Evolutionary conservation across 2,888 invertebrate genomes (phyloP).

Genomic region (Corbicula japonica): DNA sequence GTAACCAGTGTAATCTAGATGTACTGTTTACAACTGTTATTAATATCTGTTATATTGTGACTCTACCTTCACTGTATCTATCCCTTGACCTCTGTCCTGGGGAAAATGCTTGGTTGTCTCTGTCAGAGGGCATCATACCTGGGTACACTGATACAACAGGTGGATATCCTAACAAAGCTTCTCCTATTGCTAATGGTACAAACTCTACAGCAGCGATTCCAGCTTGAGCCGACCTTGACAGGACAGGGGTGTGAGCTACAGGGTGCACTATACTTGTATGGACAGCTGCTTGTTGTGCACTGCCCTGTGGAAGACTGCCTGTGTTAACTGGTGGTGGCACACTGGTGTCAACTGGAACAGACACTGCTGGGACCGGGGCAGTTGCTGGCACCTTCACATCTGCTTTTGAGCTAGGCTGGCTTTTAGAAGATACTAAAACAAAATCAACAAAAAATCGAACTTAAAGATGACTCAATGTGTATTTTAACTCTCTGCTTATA

Average conservation of each 20-base stretch:
- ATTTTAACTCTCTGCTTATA: not conserved
- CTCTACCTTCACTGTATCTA: not conserved
- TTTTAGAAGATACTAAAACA: not conserved
- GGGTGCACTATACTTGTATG: not conserved
- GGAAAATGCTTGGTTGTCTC: too few species aligned
- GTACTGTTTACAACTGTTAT: not conserved
- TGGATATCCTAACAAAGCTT: too few species aligned
- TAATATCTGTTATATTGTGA: not conserved
- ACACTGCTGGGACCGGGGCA: not conserved
- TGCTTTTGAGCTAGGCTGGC: not conserved
- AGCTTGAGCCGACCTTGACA: too few species aligned
- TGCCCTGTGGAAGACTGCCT: not conserved
- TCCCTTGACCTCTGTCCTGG: not conserved
- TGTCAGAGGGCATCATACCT: too few species aligned
- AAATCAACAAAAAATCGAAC: not conserved
- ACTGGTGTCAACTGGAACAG: not conserved
- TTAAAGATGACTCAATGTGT: not conserved
- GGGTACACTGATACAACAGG: too few species aligned
- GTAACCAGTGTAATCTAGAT: not conserved
- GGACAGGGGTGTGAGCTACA: too few species aligned
- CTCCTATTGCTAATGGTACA: too few species aligned
- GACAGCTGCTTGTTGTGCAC: not conserved
- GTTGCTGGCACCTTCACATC: not conserved
- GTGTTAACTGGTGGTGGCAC: not conserved
- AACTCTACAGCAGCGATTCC: too few species aligned